These are phyloP conservation scores for Trogon melanurus DNA, from an alignment of 2,113 vertebrate species.

Conservation along the genomic window DNA sequence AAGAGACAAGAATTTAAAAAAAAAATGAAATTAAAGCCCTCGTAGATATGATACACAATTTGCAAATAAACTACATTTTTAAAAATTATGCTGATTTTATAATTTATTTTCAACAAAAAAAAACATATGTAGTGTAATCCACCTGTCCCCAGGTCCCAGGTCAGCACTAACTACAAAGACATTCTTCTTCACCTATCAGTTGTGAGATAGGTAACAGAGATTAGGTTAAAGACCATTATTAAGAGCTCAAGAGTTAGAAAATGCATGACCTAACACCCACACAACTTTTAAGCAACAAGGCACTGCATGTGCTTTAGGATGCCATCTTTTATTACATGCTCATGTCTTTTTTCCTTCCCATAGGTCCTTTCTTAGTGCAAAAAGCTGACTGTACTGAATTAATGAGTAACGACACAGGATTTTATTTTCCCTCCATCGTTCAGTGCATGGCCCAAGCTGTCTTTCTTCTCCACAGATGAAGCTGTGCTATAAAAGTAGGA, in stretches of 20 bases:
- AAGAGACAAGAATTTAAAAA: background rate
- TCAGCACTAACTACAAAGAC: background rate
- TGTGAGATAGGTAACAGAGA: background rate
- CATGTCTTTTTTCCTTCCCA: background rate
- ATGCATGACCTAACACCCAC: background rate
- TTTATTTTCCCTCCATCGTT: background rate
- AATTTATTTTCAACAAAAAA: background rate
- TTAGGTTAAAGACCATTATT: background rate
- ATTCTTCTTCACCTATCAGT: background rate
- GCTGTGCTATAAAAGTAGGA: background rate
- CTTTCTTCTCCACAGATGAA: background rate
- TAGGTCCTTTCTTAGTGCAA: background rate
- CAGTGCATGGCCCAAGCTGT: background rate
- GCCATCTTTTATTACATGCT: background rate
- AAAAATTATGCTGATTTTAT: background rate
- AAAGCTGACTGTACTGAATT: background rate
- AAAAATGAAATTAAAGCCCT: background rate
- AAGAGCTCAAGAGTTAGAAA: constrained; percentile 1
- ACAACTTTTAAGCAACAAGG: background rate
- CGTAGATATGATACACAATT: background rate
- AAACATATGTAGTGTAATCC: background rate
- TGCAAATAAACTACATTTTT: background rate
- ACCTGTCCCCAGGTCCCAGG: background rate
- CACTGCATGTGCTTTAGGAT: background rate
- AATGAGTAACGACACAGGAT: background rate